phyloP scores from a whole-genome alignment of 2,888 invertebrate species.

The Melanargia galathea region DNA sequence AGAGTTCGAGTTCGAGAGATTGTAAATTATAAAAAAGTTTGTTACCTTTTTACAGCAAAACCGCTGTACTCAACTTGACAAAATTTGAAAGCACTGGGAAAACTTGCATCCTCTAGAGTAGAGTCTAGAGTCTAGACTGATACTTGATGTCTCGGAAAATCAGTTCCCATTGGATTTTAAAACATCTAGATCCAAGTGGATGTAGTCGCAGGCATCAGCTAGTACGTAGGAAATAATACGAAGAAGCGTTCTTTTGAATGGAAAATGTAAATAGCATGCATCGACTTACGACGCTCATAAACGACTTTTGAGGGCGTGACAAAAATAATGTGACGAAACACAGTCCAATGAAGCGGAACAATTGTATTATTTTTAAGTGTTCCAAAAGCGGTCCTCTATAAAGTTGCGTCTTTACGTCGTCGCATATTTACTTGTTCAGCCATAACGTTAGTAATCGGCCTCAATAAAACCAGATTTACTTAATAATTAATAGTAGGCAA shows the following conservation, averaged over 20 bases:
- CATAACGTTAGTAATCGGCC: conserved; percentile 15
- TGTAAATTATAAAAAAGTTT: no score
- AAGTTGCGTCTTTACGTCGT: conserved; percentile 12
- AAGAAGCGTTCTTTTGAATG: not conserved
- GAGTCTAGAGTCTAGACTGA: no score
- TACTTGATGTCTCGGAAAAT: no score
- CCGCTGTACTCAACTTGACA: no score
- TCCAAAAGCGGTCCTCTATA: conserved; percentile 13
- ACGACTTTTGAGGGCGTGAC: conserved; percentile 22
- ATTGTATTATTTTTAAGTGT: conserved; percentile 21
- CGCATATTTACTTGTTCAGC: conserved; percentile 22
- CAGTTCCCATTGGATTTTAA: no score
- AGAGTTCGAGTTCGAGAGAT: no score
- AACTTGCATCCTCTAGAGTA: no score
- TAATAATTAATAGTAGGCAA: not conserved
- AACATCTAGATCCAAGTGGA: no score
- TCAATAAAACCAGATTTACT: conserved; percentile 12
- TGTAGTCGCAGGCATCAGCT: no score
- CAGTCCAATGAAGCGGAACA: conserved; percentile 18
- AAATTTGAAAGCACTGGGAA: no score
- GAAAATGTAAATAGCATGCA: not conserved
- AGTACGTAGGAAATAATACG: not conserved
- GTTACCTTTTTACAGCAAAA: no score
- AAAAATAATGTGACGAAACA: conserved; percentile 22
- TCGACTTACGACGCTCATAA: not conserved